Percentiles rank a stretch among this genome's conserved stretches.
These are phyloP conservation scores for Phymastichus coffea DNA, from an alignment of 1,140 invertebrate genomes.

Conservation along the genomic window DNA sequence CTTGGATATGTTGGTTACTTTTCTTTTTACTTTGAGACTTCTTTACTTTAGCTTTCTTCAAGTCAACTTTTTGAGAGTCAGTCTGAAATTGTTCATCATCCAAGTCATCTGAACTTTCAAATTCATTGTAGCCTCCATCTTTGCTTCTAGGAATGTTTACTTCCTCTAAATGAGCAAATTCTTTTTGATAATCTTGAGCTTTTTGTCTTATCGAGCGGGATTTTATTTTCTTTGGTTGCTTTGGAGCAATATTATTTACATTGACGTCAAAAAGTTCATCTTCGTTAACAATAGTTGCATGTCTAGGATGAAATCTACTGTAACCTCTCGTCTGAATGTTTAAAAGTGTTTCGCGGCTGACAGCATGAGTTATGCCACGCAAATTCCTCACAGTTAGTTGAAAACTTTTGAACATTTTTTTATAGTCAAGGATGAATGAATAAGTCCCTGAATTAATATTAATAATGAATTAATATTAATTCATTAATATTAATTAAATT, in stretches of 20 bases:
- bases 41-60: no score
- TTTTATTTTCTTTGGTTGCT: neutral
- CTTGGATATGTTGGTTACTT: conserved; percentile 16
- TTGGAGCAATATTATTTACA: neutral
- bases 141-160: no score
- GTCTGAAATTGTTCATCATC: no score
- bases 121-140: no score
- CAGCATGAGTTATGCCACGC: neutral
- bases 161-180: no score
- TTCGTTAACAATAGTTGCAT: conserved; percentile 39
- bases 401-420: conserved; percentile 17
- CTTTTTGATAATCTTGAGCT: no score
- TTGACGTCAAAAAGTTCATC: conserved; percentile 38
- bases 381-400: conserved; percentile 1
- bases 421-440: no score
- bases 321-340: conserved; percentile 26
- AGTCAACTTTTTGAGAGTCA: no score
- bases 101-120: no score
- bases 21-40: conserved; percentile 1
- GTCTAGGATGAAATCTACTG: conserved; percentile 31
- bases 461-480: neutral
- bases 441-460: no score
- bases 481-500: neutral
- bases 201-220: neutral
- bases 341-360: neutral